Evolutionary conservation across 1,140 invertebrate species (phyloP), one percentile per base, ranked within the genome.

Genomic region (Bombus waltoni): DNA sequence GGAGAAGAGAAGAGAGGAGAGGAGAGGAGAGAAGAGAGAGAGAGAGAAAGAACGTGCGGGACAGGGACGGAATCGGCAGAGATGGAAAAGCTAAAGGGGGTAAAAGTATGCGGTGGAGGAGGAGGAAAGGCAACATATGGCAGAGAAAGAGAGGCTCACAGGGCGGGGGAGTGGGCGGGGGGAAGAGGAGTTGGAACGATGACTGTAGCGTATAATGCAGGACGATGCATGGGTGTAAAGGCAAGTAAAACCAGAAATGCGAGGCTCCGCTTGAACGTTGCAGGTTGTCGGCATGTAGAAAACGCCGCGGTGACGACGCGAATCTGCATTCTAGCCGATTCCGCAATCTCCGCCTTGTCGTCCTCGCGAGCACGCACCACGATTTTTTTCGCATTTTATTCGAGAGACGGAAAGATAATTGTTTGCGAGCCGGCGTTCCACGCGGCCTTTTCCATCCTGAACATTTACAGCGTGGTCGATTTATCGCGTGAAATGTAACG

Each of bases 141-240:
- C 65, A 11, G 32, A n/a, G 65, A 84, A 66, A 83, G 81, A 44
- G 80, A 72, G 38, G 70, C 25, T 44, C 6, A 25, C 28, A 35
- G 53, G 22, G n/a, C 18, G 22, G 59, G 35, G n/a, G 32, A 22
- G 47, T n/a, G 53, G 22, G 9, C 32, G 68, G 38, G 32, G 40
- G 70, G 44, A 40, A 40, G 28, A 47, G 44, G 22, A 80, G 47
- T 59, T 73, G n/a, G 72, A 78, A 85, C 83, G 83, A 82, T 74
- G 81, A 89, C 71, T 78, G 80, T 66, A 78, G 84, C 80, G 86
- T 79, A 88, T 89, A 87, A 87, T 85, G 80, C 88, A 38, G 88
- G 66, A 88, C 88, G 83, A 78, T 85, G 86, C 86, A 87, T 71
- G 87, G 87, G 89, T 90, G 86, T 83, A 82, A 90, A 79, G 76